Base-by-base conservation (phyloP, 2,113 vertebrate genomes). In the Chaetodon trifascialis region DNA sequence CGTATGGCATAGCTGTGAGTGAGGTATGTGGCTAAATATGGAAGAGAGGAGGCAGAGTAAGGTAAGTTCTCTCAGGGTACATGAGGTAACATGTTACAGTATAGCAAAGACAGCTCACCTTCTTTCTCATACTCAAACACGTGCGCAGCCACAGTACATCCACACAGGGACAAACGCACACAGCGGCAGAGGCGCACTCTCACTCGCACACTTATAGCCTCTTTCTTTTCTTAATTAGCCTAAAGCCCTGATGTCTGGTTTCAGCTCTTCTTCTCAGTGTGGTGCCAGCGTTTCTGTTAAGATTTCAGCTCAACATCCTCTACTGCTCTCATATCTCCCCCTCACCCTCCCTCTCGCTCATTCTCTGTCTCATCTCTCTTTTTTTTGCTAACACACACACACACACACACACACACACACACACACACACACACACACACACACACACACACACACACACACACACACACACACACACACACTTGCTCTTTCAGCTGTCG, bases 181-280 rank as follows among this genome's bases (percentile, higher is more conserved):
- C 65, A 4, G 38, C 5, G 38, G 8, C 38, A 73, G 23, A 16
- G 64, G 62, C 59, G 36, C 47, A 54, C 55, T 36, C 69, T 66
- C 51, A 78, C 34, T 25, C 79, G 66, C 79, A 85, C 65, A 83
- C 60, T 23, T 25, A 69, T 1, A 59, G 72, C 58, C 17, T 76
- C 76, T 73, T 89, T 85, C 77, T 82, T 82, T 84, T 86, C 72
- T 87, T 91, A 87, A 91, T 93, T 89, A 88, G 86, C 88, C 85
- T 79, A 84, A 91, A 84, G 79, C 74, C 76, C 78, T 86, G 82
- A 71, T 89, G 88, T 89, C 82, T 90, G 89, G 73, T 87, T 89
- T 84, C 76, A 77, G 79, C 73, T 79, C 80, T 81, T 79, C 71
- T 46, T 86, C 88, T 81, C 90, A 75, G 84, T 73, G 66, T 86